phyloP scores from a whole-genome alignment of 2,888 invertebrate genomes.

The Melipona beecheii region DNA sequence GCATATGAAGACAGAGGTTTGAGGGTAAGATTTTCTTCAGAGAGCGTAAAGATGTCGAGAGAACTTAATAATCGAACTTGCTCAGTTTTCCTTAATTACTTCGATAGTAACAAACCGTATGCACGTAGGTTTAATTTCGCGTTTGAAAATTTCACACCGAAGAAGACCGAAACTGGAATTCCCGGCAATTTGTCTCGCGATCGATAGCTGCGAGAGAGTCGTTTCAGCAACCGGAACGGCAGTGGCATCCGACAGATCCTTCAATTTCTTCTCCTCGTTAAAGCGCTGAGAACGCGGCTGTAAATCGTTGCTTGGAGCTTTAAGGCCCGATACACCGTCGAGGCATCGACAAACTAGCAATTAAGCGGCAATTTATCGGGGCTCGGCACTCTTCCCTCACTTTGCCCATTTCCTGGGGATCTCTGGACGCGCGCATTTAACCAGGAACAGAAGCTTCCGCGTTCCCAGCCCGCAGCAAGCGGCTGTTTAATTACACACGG shows the following conservation, averaged over 20 bases:
- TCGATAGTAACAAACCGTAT: too few species aligned
- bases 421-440: neutral
- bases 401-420: neutral
- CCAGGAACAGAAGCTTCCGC: neutral
- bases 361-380: slow-evolving; percentile 37
- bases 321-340: slow-evolving; percentile 8
- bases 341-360: slow-evolving; percentile 39
- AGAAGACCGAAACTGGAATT: neutral
- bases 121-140: too few species aligned
- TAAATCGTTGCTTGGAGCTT: slow-evolving; percentile 3
- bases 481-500: neutral
- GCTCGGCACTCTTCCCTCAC: neutral
- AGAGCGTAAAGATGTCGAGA: too few species aligned
- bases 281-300: neutral
- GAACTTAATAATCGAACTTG: too few species aligned
- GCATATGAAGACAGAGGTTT: too few species aligned
- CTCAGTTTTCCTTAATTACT: too few species aligned
- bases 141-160: too few species aligned
- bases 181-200: neutral
- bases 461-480: neutral
- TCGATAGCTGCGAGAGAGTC: neutral
- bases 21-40: too few species aligned
- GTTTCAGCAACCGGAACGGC: neutral
- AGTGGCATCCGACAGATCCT: neutral
- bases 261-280: slow-evolving; percentile 20